phyloP scores from a whole-genome alignment of 2,888 invertebrate genomes.

The Chouioia cunea region DNA sequence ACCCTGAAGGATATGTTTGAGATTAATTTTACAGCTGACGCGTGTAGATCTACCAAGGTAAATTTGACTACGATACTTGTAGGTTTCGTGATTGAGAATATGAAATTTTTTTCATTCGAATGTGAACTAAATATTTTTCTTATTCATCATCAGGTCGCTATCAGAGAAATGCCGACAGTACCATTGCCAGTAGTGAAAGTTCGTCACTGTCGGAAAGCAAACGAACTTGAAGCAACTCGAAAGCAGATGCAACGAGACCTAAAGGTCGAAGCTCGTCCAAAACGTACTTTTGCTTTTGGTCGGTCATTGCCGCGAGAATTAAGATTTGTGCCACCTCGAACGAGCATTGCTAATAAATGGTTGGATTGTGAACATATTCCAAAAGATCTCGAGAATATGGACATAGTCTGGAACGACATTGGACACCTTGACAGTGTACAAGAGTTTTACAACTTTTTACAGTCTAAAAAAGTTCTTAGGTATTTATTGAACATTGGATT shows the following conservation, averaged over 20 bases:
- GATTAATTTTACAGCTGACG: constrained; percentile 66
- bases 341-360: constrained; percentile 72
- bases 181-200: constrained; percentile 72
- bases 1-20: constrained; percentile 73
- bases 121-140: background rate
- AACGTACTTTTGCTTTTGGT: constrained; percentile 71
- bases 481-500: background rate
- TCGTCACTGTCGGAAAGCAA: constrained; percentile 70
- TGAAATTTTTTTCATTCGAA: background rate
- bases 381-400: constrained; percentile 73
- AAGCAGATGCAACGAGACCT: constrained; percentile 71
- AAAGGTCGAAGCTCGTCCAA: constrained; percentile 69
- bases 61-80: background rate
- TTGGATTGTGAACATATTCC: constrained; percentile 72
- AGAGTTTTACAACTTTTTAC: constrained; percentile 49
- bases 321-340: constrained; percentile 71
- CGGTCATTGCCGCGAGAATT: constrained; percentile 70
- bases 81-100: constrained; percentile 5
- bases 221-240: constrained; percentile 70
- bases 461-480: background rate
- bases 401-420: constrained; percentile 76
- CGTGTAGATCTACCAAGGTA: constrained; percentile 61
- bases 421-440: constrained; percentile 69
- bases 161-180: constrained; percentile 74
- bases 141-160: constrained; percentile 63